Evolutionary conservation across 2,888 invertebrate species (phyloP), one percentile per base, ranked within the genome.

Genomic region (Blastobasis lacticolella): DNA sequence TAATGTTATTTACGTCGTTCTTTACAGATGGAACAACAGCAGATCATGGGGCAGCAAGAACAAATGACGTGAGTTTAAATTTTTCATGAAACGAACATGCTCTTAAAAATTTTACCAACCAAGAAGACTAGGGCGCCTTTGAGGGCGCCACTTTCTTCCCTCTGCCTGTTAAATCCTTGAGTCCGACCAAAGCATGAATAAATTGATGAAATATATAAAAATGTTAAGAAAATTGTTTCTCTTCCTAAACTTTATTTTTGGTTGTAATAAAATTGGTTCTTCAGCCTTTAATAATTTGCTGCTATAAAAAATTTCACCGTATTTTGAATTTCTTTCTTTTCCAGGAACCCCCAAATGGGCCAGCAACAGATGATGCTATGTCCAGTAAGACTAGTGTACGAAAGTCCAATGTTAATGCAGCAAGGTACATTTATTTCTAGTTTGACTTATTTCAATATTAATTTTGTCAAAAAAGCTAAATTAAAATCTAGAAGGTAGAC

Each of bases 341-440:
- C 37, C 52, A 41, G 7, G n/a, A n/a, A 54, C 41, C 40, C 52
- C 48, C 54, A 55, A 46, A 57, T 71, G 36, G 61, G 65, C 0
- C 83, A 81, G 50, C 81, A 77, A 48, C 54, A 54, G 36, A 50
- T 55, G 44, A 49, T 49, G 45, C 59, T 83, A 23, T 85, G 85
- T 57, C 84, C 83, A 0, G 79, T 87, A 2, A 70, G 85, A 23
- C 68, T 82, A 5, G 80, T 86, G 0, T 87, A 86, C 61, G 86
- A 86, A 42, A 78, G 81, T 0, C 85, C 82, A 49, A 78, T 85
- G 54, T 57, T 86, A 38, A 67, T 85, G 42, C 82, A 75, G 48
- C 79, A 78, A 65, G 85, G 85, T 85, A 61, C 1, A 23, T 23
- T 23, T 2, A 2, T 23, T 23, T 2, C 1, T 23, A 23, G 23